phyloP scores from a whole-genome alignment of 64 coral and sea anemone species.

The Actinia equina region DNA sequence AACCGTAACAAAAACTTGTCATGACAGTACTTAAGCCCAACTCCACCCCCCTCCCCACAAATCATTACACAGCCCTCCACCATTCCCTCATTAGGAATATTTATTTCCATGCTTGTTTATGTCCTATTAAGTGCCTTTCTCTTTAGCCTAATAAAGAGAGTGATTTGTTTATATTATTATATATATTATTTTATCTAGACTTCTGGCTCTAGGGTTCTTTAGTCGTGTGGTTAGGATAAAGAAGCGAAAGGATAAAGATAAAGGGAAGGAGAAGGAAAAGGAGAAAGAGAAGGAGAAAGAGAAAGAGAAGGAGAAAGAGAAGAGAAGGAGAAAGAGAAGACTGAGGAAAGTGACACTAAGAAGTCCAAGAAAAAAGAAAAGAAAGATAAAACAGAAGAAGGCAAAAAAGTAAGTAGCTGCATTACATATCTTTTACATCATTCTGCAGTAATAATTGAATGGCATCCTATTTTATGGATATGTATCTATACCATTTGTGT shows the following conservation, averaged over 20 bases:
- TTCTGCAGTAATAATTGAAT: no score
- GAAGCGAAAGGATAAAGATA: slow-evolving; percentile 67
- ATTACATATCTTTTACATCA: neutral
- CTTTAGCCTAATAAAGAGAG: no score
- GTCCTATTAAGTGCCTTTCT: no score
- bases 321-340: slow-evolving; percentile 31
- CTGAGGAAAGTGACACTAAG: slow-evolving; percentile 68
- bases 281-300: no score
- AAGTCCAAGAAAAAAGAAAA: slow-evolving; percentile 68
- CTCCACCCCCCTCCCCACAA: no score
- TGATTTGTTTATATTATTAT: no score
- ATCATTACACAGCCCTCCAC: no score
- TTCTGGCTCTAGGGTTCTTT: slow-evolving; percentile 71
- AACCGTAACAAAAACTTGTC: no score
- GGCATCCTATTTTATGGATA: neutral
- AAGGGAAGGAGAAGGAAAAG: no score
- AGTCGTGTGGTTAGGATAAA: slow-evolving; percentile 70
- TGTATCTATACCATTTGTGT: neutral
- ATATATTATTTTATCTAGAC: slow-evolving; percentile 33
- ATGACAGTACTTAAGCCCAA: no score
- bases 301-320: slow-evolving; percentile 40
- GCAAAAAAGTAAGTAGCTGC: slow-evolving; percentile 41
- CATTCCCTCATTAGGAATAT: no score
- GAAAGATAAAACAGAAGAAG: slow-evolving; percentile 50
- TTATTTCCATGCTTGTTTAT: no score